These are phyloP conservation scores for Mylabris phalerata DNA, from an alignment of 1,140 invertebrate genomes.

Conservation along the genomic window DNA sequence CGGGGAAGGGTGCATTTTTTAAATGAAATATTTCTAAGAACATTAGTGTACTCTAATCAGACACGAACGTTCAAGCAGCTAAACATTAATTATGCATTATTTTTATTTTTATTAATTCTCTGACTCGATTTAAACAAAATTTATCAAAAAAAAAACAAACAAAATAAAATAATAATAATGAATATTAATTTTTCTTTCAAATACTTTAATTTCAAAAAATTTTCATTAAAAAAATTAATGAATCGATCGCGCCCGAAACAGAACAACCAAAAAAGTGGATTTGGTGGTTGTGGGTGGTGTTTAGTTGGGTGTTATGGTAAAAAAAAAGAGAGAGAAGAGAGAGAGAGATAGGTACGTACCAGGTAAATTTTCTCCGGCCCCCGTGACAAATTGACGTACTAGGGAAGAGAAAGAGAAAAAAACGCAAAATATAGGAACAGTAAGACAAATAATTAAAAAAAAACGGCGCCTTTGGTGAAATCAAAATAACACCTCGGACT, in stretches of 20 bases:
- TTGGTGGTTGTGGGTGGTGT: conserved; percentile 39
- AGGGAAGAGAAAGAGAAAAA: conserved; percentile 53
- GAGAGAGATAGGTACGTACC: conserved; percentile 51
- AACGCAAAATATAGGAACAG: conserved; percentile 43
- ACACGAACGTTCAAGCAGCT: conserved; percentile 18
- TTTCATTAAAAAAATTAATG: conserved; percentile 5
- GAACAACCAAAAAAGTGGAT: conserved; percentile 40
- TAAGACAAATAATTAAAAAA: conserved; percentile 33
- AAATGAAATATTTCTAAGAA: conserved; percentile 7
- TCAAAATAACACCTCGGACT: background rate
- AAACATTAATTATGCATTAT: conserved; percentile 15
- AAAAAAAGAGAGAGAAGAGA: conserved; percentile 18
- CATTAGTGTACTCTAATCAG: conserved; percentile 10
- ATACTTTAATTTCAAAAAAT: conserved; percentile 2
- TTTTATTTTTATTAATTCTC: background rate
- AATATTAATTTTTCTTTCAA: conserved; percentile 4
- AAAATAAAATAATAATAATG: no score
- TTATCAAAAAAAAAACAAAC: no score
- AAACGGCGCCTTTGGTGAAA: background rate
- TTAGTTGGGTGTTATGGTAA: conserved; percentile 38
- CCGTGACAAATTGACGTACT: conserved; percentile 66
- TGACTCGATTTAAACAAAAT: background rate
- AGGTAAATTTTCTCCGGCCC: conserved; percentile 62
- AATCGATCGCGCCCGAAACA: conserved; percentile 30
- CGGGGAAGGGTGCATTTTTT: conserved; percentile 33